Evolutionary conservation across 2,797 vertebrate species (phyloP).

Genomic region (Bradypodion pumilum): DNA sequence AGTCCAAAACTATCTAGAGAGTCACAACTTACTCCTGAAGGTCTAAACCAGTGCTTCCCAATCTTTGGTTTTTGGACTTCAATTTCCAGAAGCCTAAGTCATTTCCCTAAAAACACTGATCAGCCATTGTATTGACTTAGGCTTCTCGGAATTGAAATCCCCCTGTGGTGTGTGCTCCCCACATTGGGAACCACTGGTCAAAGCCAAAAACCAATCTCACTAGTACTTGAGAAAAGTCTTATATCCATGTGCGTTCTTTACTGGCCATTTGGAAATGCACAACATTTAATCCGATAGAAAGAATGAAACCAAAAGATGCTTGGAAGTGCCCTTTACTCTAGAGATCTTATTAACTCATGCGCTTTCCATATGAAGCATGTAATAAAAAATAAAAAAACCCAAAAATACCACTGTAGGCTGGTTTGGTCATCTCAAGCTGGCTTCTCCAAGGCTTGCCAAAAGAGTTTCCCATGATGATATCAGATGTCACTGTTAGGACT

Average conservation of each 20-base stretch:
- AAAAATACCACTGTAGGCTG: not conserved
- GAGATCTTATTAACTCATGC: not conserved
- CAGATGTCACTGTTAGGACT: not conserved
- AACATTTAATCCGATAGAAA: not conserved
- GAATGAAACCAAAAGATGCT: not conserved
- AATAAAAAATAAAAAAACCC: not conserved
- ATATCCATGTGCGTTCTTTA: not conserved
- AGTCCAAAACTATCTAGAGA: no score
- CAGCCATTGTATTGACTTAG: no score
- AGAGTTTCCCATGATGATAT: slow-evolving; percentile 35
- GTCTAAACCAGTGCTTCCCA: no score
- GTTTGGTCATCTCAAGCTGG: not conserved
- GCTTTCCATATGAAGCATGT: slow-evolving; percentile 5
- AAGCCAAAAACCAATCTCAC: not conserved
- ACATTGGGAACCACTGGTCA: no score
- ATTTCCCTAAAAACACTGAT: no score
- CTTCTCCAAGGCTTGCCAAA: not conserved
- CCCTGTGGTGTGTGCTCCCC: no score
- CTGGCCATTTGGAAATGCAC: not conserved
- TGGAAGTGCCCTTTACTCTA: not conserved
- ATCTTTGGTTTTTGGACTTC: no score
- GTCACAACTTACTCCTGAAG: no score
- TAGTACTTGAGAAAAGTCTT: not conserved
- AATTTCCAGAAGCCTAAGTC: no score
- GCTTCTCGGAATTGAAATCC: no score